These are phyloP conservation scores for Osedax frankpressi DNA, from an alignment of 2,888 invertebrate species.

Conservation along the genomic window DNA sequence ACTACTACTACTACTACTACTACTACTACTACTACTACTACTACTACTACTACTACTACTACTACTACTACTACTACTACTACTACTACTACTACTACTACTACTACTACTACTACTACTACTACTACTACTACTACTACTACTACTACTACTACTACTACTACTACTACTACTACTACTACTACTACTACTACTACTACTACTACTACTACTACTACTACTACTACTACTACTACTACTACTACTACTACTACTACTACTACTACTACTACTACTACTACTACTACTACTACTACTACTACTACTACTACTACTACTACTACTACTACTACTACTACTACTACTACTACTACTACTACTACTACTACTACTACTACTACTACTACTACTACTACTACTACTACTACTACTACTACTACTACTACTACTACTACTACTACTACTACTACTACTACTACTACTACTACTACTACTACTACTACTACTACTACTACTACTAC, in stretches of 20 bases:
- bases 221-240: not conserved
- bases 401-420: not conserved
- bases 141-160: not conserved
- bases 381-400: not conserved
- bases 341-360: not conserved
- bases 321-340: not conserved
- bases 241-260: not conserved
- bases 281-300: not conserved
- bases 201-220: not conserved
- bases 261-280: not conserved
- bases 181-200: not conserved
- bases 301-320: not conserved
- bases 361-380: not conserved
- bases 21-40: not conserved
- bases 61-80: not conserved
- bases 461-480: slow-evolving; percentile 15
- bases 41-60: not conserved
- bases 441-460: not conserved
- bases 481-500: slow-evolving; percentile 16
- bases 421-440: not conserved
- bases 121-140: not conserved
- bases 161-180: not conserved
- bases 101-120: not conserved
- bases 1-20: not conserved
- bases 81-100: not conserved